Evolutionary conservation across 1,140 invertebrate genomes (phyloP).

Genomic region (Mylabris phalerata): DNA sequence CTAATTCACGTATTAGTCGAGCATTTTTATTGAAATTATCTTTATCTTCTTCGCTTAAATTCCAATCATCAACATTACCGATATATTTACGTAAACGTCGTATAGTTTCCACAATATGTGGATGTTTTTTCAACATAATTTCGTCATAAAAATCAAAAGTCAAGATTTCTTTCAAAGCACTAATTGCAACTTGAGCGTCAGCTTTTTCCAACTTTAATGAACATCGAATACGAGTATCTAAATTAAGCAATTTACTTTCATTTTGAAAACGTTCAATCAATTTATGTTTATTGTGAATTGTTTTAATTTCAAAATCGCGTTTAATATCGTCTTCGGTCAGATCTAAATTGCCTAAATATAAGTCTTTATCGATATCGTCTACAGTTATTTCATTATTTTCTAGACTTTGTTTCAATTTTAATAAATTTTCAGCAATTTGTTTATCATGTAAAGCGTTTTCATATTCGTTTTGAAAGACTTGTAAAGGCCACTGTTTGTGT

Average conservation of each 20-base stretch:
- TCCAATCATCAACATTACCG: constrained; percentile 67
- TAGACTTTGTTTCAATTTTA: constrained; percentile 6
- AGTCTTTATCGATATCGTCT: not conserved
- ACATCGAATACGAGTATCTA: constrained; percentile 33
- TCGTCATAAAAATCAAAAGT: constrained; percentile 58
- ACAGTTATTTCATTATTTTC: constrained; percentile 1
- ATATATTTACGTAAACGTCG: constrained; percentile 61
- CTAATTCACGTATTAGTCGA: constrained; percentile 56
- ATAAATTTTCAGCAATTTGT: constrained; percentile 17
- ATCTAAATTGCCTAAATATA: constrained; percentile 16
- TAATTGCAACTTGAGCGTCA: constrained; percentile 36
- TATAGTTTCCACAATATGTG: constrained; percentile 70
- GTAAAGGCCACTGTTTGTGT: constrained; percentile 25
- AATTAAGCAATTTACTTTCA: constrained; percentile 32
- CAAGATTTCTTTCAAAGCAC: constrained; percentile 54
- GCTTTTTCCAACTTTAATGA: constrained; percentile 40
- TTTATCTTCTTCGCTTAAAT: constrained; percentile 54
- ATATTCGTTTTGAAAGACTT: constrained; percentile 25
- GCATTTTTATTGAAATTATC: constrained; percentile 59
- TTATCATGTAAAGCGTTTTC: constrained; percentile 30
- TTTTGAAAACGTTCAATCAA: constrained; percentile 26
- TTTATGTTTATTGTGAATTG: constrained; percentile 27
- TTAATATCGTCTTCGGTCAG: constrained; percentile 33
- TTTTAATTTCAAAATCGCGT: constrained; percentile 41
- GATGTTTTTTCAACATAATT: constrained; percentile 80